phyloP scores from a whole-genome alignment of 1,140 invertebrate genomes.

The Sarcophaga peregrina region DNA sequence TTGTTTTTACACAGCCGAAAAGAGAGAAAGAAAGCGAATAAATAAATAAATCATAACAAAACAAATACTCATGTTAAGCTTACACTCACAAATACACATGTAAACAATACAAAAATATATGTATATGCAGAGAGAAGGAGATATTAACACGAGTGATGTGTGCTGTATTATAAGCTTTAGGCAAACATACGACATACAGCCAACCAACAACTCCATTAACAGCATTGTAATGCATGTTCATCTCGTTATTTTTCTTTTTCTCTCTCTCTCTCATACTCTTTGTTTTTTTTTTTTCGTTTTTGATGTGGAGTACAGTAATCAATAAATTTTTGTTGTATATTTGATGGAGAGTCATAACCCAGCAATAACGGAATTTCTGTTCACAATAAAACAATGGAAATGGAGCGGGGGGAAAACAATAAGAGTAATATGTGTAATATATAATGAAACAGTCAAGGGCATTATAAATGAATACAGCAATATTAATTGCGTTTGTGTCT shows the following conservation, averaged over 20 bases:
- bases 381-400: not conserved
- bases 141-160: not conserved
- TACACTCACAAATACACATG: too few species aligned
- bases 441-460: too few species aligned
- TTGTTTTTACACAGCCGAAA: not conserved
- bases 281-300: too few species aligned
- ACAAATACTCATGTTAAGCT: too few species aligned
- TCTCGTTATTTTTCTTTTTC: too few species aligned
- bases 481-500: too few species aligned
- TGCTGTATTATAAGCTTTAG: not conserved
- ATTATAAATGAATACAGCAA: too few species aligned
- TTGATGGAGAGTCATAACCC: not conserved
- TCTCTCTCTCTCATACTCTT: too few species aligned
- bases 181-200: not conserved
- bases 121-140: too few species aligned
- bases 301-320: not conserved
- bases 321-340: not conserved
- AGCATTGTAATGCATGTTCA: too few species aligned
- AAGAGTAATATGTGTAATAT: not conserved
- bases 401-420: not conserved
- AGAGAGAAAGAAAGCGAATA: not conserved
- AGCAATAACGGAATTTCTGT: not conserved
- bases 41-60: not conserved
- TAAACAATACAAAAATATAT: not conserved
- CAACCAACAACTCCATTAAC: too few species aligned